Percentiles rank a stretch among this genome's conserved stretches.
phyloP scores from a whole-genome alignment of 2,797 vertebrate species.

The Dipus sagitta region DNA sequence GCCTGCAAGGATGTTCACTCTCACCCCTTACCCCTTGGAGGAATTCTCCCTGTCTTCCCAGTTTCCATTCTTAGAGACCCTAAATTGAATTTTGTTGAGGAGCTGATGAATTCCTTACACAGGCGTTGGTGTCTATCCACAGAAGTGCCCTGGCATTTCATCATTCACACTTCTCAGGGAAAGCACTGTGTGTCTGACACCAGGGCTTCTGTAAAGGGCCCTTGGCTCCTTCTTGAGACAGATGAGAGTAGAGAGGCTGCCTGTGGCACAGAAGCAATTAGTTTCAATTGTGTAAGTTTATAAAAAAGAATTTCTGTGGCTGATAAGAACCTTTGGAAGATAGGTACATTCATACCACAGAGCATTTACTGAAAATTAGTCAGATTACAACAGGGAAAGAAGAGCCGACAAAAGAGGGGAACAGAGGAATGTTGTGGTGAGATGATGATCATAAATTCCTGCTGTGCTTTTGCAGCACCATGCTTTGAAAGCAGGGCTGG shows the following conservation, averaged over 20 bases:
- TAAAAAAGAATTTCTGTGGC: slow-evolving; percentile 56
- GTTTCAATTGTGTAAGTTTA: slow-evolving; percentile 38
- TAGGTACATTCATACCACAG: background rate
- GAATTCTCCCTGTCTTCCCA: background rate
- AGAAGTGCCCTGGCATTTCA: slow-evolving; percentile 6
- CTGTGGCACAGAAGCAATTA: slow-evolving; percentile 29
- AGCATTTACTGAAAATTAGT: background rate
- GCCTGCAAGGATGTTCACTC: background rate
- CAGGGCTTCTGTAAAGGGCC: slow-evolving; percentile 19
- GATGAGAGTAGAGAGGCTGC: background rate
- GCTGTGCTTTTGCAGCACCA: background rate
- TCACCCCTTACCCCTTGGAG: background rate
- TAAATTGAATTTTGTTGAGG: slow-evolving; percentile 4
- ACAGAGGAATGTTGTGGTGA: background rate
- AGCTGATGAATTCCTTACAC: slow-evolving; percentile 22
- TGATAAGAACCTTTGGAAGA: slow-evolving; percentile 18
- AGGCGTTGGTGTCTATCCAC: background rate
- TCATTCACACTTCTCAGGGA: slow-evolving; percentile 38
- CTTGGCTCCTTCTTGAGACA: slow-evolving; percentile 59
- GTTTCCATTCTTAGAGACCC: background rate
- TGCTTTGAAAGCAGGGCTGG: slow-evolving; percentile 51
- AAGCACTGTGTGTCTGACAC: slow-evolving; percentile 28
- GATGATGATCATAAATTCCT: background rate
- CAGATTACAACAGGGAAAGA: background rate
- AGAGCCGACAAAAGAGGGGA: background rate